Percentiles rank a stretch among this genome's conserved stretches.
Conservation (phyloP, 2,888 invertebrate genomes). For the Megastigmus dorsalis region DNA sequence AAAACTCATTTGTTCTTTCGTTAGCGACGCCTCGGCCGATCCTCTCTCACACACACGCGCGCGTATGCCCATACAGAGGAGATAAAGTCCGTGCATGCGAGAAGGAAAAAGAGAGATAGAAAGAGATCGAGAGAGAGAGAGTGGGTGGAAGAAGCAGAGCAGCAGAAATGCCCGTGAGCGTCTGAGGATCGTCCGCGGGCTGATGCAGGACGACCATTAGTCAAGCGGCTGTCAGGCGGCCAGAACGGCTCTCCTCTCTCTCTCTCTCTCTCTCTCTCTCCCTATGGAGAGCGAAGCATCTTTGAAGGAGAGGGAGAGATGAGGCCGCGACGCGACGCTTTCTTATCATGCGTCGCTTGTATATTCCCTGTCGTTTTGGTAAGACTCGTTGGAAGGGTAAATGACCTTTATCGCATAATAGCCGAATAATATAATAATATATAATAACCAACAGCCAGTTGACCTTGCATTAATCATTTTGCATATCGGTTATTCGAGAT, state of each 20-base stretch:
- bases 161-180: no score
- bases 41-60: background rate
- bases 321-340: background rate
- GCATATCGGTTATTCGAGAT: no score
- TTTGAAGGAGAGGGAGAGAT: background rate
- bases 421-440: background rate
- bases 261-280: background rate
- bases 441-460: no score
- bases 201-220: conserved; percentile 66
- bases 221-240: conserved; percentile 57
- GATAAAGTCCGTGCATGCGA: background rate
- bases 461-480: no score
- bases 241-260: background rate
- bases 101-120: conserved; percentile 15
- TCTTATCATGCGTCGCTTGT: conserved; percentile 7
- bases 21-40: conserved; percentile 49
- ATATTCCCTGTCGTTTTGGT: background rate
- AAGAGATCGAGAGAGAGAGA: conserved; percentile 47
- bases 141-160: conserved; percentile 50
- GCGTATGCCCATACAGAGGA: background rate
- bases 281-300: background rate
- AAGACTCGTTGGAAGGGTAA: background rate
- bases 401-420: background rate
- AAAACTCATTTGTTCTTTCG: conserved; percentile 60
- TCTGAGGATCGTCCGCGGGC: no score